These are phyloP conservation scores for Astur gentilis DNA, from an alignment of 2,113 vertebrate species.

Conservation along the genomic window DNA sequence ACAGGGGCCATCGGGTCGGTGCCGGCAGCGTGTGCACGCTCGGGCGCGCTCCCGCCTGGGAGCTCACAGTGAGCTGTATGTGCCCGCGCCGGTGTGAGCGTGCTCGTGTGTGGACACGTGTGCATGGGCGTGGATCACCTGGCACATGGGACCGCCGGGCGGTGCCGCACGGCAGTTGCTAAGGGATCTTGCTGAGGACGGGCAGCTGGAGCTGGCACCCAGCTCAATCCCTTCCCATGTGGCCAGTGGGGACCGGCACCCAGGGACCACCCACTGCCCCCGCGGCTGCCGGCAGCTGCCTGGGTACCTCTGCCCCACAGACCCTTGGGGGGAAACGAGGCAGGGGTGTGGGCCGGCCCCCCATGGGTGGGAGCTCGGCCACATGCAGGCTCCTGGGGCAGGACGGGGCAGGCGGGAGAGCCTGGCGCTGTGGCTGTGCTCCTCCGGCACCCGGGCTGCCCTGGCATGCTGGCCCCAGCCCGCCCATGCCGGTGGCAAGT, in stretches of 20 bases:
- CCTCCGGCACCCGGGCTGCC: accelerated
- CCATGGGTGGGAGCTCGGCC: accelerated
- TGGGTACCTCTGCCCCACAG: accelerated
- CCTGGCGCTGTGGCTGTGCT: neutral
- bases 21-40: too few species aligned
- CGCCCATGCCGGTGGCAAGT: accelerated
- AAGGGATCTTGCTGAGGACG: neutral
- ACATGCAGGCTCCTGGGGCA: neutral
- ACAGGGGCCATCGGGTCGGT: neutral
- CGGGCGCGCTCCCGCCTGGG: neutral
- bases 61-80: neutral
- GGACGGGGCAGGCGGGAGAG: neutral
- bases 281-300: accelerated
- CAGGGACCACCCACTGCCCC: neutral
- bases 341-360: neutral
- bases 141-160: neutral
- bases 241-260: accelerated
- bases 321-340: accelerated
- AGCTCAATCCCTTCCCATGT: neutral
- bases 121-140: neutral
- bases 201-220: neutral
- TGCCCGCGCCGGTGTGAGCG: accelerated
- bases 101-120: neutral
- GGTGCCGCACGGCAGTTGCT: neutral
- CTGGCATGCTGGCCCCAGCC: neutral